phyloP scores from a whole-genome alignment of 2,888 invertebrate genomes.

The Scaptomyza tumidula region DNA sequence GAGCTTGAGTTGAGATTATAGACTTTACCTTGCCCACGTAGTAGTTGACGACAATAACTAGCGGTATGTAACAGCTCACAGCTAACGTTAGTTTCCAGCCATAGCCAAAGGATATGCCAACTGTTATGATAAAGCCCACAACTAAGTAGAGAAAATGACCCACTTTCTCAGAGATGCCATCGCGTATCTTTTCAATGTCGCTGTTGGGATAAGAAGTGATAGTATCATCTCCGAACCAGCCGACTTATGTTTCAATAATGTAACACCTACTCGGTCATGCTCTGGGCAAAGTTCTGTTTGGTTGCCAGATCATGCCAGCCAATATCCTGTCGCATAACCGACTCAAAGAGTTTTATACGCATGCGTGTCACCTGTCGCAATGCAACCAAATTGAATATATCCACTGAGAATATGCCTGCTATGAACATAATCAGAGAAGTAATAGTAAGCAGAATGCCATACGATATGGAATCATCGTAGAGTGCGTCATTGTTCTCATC shows the following conservation, averaged over 20 bases:
- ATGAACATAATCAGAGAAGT: conserved; percentile 87
- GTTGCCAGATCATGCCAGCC: conserved; percentile 90
- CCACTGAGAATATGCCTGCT: conserved; percentile 88
- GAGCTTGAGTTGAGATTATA: neutral
- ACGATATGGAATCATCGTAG: conserved; percentile 88
- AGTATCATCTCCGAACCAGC: neutral
- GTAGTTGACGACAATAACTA: conserved; percentile 90
- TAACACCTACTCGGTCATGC: conserved; percentile 89
- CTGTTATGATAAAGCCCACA: conserved; percentile 85
- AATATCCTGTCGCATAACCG: conserved; percentile 90
- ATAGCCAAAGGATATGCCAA: conserved; percentile 90
- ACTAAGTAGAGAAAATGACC: conserved; percentile 89
- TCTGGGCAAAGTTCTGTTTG: conserved; percentile 90
- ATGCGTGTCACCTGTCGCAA: conserved; percentile 88
- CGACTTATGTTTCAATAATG: conserved; percentile 50
- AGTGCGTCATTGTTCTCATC: conserved; percentile 87
- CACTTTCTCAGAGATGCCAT: conserved; percentile 94
- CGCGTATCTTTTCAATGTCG: conserved; percentile 91
- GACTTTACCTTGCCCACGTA: conserved; percentile 89
- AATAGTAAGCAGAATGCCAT: conserved; percentile 87
- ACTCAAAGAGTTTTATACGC: conserved; percentile 87
- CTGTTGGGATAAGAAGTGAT: conserved; percentile 83
- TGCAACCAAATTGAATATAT: conserved; percentile 88
- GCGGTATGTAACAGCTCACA: conserved; percentile 91
- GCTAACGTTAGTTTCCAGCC: conserved; percentile 95